Base-by-base conservation (phyloP, 1,140 invertebrate species). In the Drosophila repleta region DNA sequence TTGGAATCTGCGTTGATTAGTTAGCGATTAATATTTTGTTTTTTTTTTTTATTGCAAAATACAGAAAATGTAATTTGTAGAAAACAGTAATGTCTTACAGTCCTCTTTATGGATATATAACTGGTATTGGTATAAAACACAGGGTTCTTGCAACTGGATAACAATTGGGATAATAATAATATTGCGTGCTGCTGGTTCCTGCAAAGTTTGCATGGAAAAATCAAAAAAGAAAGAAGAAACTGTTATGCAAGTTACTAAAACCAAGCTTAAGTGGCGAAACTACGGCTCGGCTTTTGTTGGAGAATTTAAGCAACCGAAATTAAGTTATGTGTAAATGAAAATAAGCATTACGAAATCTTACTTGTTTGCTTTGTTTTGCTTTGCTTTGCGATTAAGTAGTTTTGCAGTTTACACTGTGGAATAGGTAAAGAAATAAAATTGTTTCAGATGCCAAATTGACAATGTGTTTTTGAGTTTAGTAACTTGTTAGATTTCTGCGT, bases 1-100 rank as follows among this genome's bases (percentile, higher is more conserved):
- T 97, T 97, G 45, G 95, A 95, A 94, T 96, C 96, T 96, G 92
- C 71, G 78, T 41, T 13, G 45, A 71, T 21, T 60, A 13, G 6
- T 0, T 1, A 13, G 21, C 7, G 55, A 18, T 21, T 10, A 45
- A 17, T 32, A 6, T 11, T 6, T 68, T 24, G 29, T 6, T 15
- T 24, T 3, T 6, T 15, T 24, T 3, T n/a, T 3, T 10, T 1
- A 24, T 39, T 13, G 3, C 21, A 17, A 39, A 13, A 4, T 10
- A 4, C 18, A 21, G 1, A 48, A 35, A 11, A 35, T 35, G 15
- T 20, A 43, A 8, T 56, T 46, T 49, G 4, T 48, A 61, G 51
- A 29, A 11, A 32, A 6, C 2, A 26, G 43, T 18, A 48, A 57
- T 48, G 41, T 74, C 75, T 82, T 83, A 83, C 79, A 84, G 41